phyloP scores from a whole-genome alignment of 2,113 vertebrate species.

The Epinephelus lanceolatus region DNA sequence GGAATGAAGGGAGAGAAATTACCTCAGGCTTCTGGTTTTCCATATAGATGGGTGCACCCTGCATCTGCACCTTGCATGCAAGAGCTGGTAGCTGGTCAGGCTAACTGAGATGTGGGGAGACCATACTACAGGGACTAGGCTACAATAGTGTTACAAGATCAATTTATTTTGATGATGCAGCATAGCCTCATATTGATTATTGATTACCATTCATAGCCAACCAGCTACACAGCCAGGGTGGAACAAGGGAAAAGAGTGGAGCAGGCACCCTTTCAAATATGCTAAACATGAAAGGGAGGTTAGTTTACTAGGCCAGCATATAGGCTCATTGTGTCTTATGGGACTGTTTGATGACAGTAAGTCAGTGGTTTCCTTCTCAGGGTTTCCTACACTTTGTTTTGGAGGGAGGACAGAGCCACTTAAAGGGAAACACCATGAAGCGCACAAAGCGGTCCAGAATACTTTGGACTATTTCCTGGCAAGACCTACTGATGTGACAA shows the following conservation, averaged over 20 bases:
- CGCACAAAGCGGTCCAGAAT: conserved; percentile 43
- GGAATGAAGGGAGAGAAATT: background rate
- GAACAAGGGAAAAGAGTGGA: background rate
- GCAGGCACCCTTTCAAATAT: background rate
- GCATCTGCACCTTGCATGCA: conserved; percentile 65
- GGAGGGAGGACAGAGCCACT: conserved; percentile 51
- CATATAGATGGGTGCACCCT: conserved; percentile 34
- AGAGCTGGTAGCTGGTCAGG: conserved; percentile 17
- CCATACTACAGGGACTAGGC: background rate
- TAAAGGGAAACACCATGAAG: conserved; percentile 54
- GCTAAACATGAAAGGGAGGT: conserved; percentile 26
- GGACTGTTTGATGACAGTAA: conserved; percentile 56
- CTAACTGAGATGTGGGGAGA: conserved; percentile 21
- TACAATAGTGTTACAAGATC: conserved; percentile 34
- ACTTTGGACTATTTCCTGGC: conserved; percentile 43
- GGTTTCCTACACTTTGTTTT: conserved; percentile 62
- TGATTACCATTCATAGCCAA: conserved; percentile 43
- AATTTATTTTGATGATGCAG: conserved; percentile 24
- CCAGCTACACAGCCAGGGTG: background rate
- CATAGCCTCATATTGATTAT: conserved; percentile 52
- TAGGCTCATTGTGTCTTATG: conserved; percentile 18
- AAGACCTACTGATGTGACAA: conserved; percentile 35
- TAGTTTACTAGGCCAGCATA: conserved; percentile 4
- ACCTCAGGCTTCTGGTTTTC: conserved; percentile 11
- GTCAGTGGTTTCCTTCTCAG: conserved; percentile 49